phyloP scores from a whole-genome alignment of 1,140 invertebrate species.

The Solenopsis invicta region DNA sequence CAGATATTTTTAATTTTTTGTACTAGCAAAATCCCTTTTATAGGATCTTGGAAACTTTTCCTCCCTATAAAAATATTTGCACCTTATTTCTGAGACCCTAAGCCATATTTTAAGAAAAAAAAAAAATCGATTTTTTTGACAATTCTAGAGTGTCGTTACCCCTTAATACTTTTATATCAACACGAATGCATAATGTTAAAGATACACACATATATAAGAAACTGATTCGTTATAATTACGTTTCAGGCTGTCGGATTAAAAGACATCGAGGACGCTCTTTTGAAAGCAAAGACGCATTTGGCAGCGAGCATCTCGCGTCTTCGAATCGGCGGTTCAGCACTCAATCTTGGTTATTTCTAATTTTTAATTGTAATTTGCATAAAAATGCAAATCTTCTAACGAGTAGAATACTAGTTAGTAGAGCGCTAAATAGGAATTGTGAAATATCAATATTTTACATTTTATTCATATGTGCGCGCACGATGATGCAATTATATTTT shows the following conservation, averaged over 20 bases:
- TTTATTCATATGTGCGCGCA: background rate
- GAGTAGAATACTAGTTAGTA: background rate
- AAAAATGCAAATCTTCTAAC: background rate
- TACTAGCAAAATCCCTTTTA: no score
- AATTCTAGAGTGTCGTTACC: no score
- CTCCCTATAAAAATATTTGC: no score
- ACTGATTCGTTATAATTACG: background rate
- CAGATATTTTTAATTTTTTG: no score
- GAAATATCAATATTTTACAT: background rate
- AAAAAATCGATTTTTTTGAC: no score
- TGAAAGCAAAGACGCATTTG: conserved; percentile 89
- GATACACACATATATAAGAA: background rate
- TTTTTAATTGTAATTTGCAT: conserved; percentile 21
- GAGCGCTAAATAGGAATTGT: background rate
- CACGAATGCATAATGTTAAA: no score
- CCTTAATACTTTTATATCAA: no score
- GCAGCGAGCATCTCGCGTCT: conserved; percentile 91
- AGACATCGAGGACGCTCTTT: conserved; percentile 88
- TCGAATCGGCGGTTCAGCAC: conserved; percentile 90
- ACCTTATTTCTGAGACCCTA: no score
- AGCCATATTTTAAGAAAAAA: no score
- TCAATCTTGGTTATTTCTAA: conserved; percentile 79
- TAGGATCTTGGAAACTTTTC: no score
- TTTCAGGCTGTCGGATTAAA: conserved; percentile 83
- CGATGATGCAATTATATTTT: no score